Percentiles rank a stretch among this genome's conserved stretches.
phyloP scores from a whole-genome alignment of 2,113 vertebrate genomes.

The Nicator chloris region DNA sequence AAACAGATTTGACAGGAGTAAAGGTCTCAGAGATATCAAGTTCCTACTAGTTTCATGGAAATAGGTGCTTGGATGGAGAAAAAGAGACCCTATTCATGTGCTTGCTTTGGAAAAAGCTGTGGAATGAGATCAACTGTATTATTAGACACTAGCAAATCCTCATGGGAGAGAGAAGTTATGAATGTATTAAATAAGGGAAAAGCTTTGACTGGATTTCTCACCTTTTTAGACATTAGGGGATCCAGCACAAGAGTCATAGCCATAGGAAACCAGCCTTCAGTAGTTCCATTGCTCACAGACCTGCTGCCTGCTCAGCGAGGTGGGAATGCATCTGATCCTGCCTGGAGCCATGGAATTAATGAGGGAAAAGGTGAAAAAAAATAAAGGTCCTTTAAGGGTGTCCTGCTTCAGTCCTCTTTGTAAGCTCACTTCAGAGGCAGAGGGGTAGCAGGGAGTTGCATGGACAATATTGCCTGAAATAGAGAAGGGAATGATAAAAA shows the following conservation, averaged over 20 bases:
- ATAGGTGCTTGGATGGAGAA: constrained; percentile 49
- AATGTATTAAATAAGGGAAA: constrained; percentile 37
- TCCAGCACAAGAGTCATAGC: constrained; percentile 8
- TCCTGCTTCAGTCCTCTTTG: not conserved
- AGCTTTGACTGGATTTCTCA: constrained; percentile 41
- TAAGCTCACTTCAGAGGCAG: not conserved
- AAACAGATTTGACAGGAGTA: constrained; percentile 57
- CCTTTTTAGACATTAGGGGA: constrained; percentile 21
- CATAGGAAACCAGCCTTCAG: constrained; percentile 34
- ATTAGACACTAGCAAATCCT: constrained; percentile 53
- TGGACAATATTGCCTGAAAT: not conserved
- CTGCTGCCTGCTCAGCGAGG: not conserved
- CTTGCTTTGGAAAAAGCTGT: constrained; percentile 32
- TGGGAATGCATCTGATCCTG: not conserved
- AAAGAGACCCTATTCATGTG: constrained; percentile 62
- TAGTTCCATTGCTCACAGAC: constrained; percentile 48
- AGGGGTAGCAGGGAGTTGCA: not conserved
- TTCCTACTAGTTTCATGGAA: constrained; percentile 50
- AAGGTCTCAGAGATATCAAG: constrained; percentile 53
- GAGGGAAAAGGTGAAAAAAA: not conserved
- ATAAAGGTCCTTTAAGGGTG: not conserved
- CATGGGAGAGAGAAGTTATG: constrained; percentile 31
- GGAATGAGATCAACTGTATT: constrained; percentile 54
- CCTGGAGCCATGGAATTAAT: not conserved
- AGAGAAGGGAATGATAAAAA: not conserved